These are phyloP conservation scores for Acronicta leporina DNA, from an alignment of 2,888 invertebrate species.

Conservation along the genomic window DNA sequence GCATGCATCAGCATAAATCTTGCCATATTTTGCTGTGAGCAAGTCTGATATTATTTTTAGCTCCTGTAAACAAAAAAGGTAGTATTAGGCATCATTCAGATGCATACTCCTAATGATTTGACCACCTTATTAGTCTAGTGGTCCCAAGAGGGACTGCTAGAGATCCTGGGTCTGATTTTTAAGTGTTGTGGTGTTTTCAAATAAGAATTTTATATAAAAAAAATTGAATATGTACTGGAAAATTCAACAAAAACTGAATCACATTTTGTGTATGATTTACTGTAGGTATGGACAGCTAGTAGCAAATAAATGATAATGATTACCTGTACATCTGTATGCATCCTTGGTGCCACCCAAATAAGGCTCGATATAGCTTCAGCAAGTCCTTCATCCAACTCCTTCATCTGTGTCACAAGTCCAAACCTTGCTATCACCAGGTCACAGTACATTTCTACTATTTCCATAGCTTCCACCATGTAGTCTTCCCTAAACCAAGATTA, in stretches of 20 bases:
- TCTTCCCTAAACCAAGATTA: slow-evolving; percentile 93
- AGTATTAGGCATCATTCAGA: background rate
- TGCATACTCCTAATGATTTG: no score
- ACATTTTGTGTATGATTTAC: no score
- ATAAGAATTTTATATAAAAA: no score
- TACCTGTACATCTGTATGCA: slow-evolving; percentile 95
- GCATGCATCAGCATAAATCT: slow-evolving; percentile 96
- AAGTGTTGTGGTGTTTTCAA: no score
- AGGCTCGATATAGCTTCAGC: slow-evolving; percentile 98
- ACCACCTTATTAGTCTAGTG: no score
- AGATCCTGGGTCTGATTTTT: no score
- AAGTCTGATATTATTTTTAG: slow-evolving; percentile 95
- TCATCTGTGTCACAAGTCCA: slow-evolving; percentile 98
- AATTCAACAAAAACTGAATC: no score
- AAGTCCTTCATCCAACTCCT: slow-evolving; percentile 98
- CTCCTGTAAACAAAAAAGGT: slow-evolving; percentile 81
- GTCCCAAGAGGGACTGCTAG: no score
- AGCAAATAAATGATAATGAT: background rate
- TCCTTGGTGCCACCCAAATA: slow-evolving; percentile 98
- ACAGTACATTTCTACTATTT: slow-evolving; percentile 99
- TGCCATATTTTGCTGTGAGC: slow-evolving; percentile 97
- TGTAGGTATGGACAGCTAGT: no score
- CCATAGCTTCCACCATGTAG: slow-evolving; percentile 99
- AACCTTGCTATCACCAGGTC: slow-evolving; percentile 98
- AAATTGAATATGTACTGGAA: no score